phyloP scores from a whole-genome alignment of 2,113 vertebrate genomes.

The Gymnarchus niloticus region DNA sequence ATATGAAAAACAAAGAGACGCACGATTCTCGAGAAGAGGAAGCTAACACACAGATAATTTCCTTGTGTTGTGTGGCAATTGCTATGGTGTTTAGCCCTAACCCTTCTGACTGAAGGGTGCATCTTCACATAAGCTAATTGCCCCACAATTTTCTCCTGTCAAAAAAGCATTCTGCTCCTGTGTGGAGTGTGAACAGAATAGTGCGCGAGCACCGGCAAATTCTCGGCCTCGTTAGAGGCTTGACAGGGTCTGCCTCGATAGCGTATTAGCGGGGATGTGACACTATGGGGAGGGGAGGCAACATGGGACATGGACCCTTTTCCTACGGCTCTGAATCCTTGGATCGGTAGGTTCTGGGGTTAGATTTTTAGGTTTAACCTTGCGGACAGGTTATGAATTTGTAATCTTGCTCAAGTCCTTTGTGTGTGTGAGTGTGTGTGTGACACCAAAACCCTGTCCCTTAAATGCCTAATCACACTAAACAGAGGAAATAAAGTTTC shows the following conservation, averaged over 20 bases:
- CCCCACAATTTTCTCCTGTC: slow-evolving; percentile 67
- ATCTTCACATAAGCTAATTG: slow-evolving; percentile 71
- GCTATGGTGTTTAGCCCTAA: slow-evolving; percentile 63
- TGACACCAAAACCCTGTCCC: neutral
- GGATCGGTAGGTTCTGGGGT: neutral
- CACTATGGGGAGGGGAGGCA: neutral
- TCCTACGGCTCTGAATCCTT: no score
- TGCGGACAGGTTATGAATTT: neutral
- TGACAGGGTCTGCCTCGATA: slow-evolving; percentile 54
- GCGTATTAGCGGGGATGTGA: slow-evolving; percentile 30
- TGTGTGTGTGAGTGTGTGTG: neutral
- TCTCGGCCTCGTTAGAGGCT: slow-evolving; percentile 70
- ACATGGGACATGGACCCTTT: neutral
- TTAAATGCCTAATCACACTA: neutral
- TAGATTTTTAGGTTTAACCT: neutral
- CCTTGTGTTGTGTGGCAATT: neutral
- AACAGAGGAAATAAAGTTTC: neutral
- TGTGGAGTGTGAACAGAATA: slow-evolving; percentile 52
- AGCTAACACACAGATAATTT: no score
- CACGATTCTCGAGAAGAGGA: neutral
- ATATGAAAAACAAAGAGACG: neutral
- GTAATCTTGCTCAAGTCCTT: neutral
- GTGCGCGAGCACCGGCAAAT: slow-evolving; percentile 63
- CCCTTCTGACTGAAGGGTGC: slow-evolving; percentile 64
- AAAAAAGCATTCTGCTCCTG: slow-evolving; percentile 64